Conservation (phyloP, 1,140 invertebrate species). For the Episyrphus balteatus region DNA sequence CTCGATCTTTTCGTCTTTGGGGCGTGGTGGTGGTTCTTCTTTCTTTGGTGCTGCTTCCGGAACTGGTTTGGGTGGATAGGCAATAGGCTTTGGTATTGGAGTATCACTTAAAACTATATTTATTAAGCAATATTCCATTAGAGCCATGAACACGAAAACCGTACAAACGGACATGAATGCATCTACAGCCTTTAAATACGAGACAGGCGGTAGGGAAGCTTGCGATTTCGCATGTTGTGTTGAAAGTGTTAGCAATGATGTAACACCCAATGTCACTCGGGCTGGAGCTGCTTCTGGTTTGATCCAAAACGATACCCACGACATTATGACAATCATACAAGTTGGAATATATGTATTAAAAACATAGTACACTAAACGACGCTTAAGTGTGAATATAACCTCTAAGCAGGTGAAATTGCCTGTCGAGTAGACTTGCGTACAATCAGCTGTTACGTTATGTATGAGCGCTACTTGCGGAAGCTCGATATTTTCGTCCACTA, state of each 20-base stretch:
- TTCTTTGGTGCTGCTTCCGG: conserved; percentile 23
- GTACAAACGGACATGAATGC: conserved; percentile 88
- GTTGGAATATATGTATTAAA: conserved; percentile 84
- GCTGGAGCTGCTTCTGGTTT: conserved; percentile 80
- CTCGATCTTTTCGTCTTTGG: conserved; percentile 27
- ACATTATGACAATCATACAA: conserved; percentile 81
- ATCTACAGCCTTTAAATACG: conserved; percentile 81
- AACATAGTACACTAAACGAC: conserved; percentile 73
- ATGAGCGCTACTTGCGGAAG: conserved; percentile 74
- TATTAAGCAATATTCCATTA: conserved; percentile 88
- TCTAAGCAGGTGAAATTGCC: conserved; percentile 83
- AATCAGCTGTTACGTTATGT: conserved; percentile 75
- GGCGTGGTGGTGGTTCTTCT: conserved; percentile 14
- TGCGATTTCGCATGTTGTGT: conserved; percentile 88
- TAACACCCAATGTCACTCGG: conserved; percentile 80
- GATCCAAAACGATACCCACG: conserved; percentile 91
- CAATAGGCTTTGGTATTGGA: conserved; percentile 32
- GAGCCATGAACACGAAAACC: conserved; percentile 82
- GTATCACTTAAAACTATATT: conserved; percentile 63
- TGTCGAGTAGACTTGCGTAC: conserved; percentile 58
- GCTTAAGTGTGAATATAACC: conserved; percentile 73
- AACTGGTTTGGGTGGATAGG: conserved; percentile 32
- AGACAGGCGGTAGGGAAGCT: conserved; percentile 76
- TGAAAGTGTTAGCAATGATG: conserved; percentile 76
- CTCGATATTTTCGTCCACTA: conserved; percentile 81